These are phyloP conservation scores for Allophyes oxyacanthae DNA, from an alignment of 2,888 invertebrate species.

Conservation along the genomic window DNA sequence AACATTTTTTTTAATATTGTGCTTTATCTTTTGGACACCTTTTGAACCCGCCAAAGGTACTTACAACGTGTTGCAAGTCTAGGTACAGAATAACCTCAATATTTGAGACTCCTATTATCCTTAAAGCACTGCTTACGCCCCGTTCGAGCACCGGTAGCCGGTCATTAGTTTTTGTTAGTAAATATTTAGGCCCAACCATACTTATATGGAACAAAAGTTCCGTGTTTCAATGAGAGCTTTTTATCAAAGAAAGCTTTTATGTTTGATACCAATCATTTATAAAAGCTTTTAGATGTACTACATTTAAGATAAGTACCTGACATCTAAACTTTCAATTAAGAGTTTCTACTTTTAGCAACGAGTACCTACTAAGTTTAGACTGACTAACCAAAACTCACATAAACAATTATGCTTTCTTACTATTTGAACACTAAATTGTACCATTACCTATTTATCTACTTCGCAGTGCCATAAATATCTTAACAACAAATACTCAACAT, in stretches of 20 bases:
- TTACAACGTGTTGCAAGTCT: too few species aligned
- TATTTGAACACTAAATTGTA: too few species aligned
- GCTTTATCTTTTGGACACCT: too few species aligned
- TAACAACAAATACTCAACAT: conserved; percentile 10
- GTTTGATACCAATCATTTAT: too few species aligned
- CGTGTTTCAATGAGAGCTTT: background rate
- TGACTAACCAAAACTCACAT: conserved; percentile 13
- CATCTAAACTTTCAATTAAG: conserved; percentile 7
- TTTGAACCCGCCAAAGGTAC: too few species aligned
- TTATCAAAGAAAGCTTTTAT: too few species aligned
- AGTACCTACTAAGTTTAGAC: background rate
- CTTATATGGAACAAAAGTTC: background rate
- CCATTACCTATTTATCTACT: background rate
- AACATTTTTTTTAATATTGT: too few species aligned
- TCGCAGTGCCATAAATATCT: background rate
- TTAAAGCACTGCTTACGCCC: too few species aligned
- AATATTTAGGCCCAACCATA: conserved; percentile 3
- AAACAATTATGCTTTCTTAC: background rate
- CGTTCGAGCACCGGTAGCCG: too few species aligned
- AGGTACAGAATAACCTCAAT: too few species aligned
- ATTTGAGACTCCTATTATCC: too few species aligned
- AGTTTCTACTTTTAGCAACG: background rate
- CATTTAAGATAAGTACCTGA: conserved; percentile 3
- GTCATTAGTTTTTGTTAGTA: conserved; percentile 1
- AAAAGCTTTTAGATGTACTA: too few species aligned